These are phyloP conservation scores for Homarus americanus DNA, from an alignment of 1,140 invertebrate species.

Conservation along the genomic window DNA sequence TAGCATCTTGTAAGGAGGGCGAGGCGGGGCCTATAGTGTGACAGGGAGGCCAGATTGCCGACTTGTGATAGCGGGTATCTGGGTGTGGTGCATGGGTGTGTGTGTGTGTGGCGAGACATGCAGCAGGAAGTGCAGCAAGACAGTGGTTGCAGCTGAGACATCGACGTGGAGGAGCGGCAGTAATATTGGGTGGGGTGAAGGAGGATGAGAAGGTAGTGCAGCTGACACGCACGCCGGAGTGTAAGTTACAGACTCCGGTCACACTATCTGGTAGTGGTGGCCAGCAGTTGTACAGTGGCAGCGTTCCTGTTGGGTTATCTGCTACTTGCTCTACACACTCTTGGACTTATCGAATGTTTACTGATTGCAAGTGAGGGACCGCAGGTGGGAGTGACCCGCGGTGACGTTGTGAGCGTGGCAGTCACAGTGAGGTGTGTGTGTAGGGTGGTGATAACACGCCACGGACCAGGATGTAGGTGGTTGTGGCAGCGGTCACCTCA, in stretches of 20 bases:
- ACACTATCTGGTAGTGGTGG: not conserved
- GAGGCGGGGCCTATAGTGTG: too few species aligned
- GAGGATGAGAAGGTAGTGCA: not conserved
- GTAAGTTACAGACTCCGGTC: not conserved
- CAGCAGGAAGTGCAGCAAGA: not conserved
- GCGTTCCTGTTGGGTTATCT: not conserved
- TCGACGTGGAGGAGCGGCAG: not conserved
- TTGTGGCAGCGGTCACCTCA: not conserved
- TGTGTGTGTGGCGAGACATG: too few species aligned
- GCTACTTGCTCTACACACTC: not conserved
- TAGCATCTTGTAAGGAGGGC: too few species aligned
- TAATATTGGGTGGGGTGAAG: not conserved
- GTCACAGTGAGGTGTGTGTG: too few species aligned
- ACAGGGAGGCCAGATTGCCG: too few species aligned
- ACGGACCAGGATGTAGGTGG: constrained; percentile 7
- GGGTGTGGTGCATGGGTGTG: too few species aligned
- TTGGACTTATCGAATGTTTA: too few species aligned
- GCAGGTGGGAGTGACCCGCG: too few species aligned
- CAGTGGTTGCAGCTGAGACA: not conserved
- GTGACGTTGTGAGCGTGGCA: too few species aligned
- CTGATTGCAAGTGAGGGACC: not conserved
- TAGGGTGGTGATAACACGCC: not conserved
- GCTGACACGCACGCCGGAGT: not conserved
- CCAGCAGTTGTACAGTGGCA: not conserved
- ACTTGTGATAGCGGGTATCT: too few species aligned